Conservation (phyloP, 2,888 invertebrate species). For the Alitta virens region DNA sequence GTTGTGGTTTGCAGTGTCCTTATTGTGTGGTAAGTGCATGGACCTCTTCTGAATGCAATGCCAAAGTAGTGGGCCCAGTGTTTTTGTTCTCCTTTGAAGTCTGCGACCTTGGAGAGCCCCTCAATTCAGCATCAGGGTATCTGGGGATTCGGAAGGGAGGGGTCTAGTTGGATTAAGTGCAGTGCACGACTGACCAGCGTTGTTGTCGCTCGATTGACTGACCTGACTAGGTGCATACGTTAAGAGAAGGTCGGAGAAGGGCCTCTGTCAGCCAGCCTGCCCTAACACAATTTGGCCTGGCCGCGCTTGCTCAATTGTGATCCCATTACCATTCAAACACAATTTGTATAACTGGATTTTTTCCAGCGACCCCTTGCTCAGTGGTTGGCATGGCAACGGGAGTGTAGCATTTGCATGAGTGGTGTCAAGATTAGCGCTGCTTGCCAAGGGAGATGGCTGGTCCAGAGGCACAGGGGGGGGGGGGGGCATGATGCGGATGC, state of each 20-base stretch:
- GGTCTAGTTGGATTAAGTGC: neutral
- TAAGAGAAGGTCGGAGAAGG: neutral
- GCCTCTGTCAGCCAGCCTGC: slow-evolving; percentile 2
- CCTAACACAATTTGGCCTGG: neutral
- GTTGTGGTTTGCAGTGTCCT: no score
- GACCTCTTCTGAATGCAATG: no score
- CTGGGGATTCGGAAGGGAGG: neutral
- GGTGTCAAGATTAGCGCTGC: slow-evolving; percentile 7
- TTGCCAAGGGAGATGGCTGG: neutral
- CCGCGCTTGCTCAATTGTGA: neutral
- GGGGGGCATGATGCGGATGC: neutral
- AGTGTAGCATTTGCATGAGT: slow-evolving; percentile 14
- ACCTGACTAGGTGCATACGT: no score
- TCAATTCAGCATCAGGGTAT: neutral
- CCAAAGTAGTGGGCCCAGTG: no score
- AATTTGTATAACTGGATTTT: slow-evolving; percentile 19
- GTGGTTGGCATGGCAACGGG: slow-evolving; percentile 17
- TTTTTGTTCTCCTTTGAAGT: no score
- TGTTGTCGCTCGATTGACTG: no score
- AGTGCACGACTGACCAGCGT: no score
- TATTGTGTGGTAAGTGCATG: no score
- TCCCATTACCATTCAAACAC: slow-evolving; percentile 20
- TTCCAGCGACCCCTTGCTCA: slow-evolving; percentile 8
- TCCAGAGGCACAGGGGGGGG: slow-evolving; percentile 1
- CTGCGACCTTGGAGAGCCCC: no score